These are phyloP conservation scores for Catharus fuscescens DNA, from an alignment of 2,113 vertebrate species.

Conservation along the genomic window DNA sequence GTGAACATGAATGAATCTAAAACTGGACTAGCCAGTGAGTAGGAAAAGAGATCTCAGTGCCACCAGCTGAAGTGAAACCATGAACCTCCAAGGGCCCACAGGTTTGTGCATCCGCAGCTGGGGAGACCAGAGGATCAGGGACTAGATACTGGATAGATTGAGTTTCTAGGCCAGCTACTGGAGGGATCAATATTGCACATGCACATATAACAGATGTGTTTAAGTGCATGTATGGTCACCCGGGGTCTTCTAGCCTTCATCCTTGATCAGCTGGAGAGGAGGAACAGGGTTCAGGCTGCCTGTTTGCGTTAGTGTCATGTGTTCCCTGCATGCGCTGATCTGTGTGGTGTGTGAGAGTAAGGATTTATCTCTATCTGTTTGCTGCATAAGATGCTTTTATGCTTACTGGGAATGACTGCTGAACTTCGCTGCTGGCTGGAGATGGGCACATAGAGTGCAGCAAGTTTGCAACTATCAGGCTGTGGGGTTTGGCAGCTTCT, in stretches of 20 bases:
- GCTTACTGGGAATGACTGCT: not conserved
- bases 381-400: not conserved
- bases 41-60: not conserved
- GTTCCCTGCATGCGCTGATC: accelerated
- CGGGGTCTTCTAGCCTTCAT: not conserved
- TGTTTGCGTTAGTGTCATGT: not conserved
- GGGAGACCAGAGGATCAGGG: not conserved
- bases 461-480: not conserved
- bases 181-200: not conserved
- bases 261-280: not conserved
- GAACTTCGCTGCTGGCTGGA: not conserved
- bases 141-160: not conserved
- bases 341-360: not conserved
- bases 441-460: not conserved
- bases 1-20: not conserved
- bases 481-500: not conserved
- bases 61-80: not conserved
- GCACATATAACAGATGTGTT: accelerated
- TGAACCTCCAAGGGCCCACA: not conserved
- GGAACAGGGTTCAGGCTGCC: not conserved
- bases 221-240: not conserved
- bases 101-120: not conserved
- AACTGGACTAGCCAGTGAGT: not conserved
- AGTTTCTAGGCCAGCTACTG: not conserved
- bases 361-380: accelerated